Percentiles rank a stretch among this genome's conserved stretches.
phyloP scores from a whole-genome alignment of 2,888 invertebrate species.

The Ophion obscuratus region DNA sequence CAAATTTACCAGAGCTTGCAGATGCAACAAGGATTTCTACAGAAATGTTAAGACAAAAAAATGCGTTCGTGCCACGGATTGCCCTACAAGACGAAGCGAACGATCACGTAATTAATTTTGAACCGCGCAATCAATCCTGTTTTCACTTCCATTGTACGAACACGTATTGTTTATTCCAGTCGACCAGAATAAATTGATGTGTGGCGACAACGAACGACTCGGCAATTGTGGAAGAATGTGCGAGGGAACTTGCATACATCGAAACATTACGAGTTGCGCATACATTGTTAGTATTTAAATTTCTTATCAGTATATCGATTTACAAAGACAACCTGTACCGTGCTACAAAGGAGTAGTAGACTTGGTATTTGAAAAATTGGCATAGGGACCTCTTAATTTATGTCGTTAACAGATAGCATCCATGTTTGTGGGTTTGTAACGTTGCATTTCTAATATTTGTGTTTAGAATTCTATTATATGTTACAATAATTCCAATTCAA shows the following conservation, averaged over 20 bases:
- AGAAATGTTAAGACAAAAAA: not conserved
- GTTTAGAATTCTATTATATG: too few relatives aligned
- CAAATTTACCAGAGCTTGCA: not conserved
- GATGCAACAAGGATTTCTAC: conserved; percentile 1
- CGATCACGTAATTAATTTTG: not conserved
- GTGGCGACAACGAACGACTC: not conserved
- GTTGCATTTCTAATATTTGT: too few relatives aligned
- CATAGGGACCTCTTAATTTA: too few relatives aligned
- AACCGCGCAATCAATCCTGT: not conserved
- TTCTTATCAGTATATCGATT: not conserved
- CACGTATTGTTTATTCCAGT: not conserved
- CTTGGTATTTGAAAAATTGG: too few relatives aligned
- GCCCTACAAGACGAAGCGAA: not conserved
- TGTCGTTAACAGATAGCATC: too few relatives aligned
- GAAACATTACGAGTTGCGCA: not conserved
- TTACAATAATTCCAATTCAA: too few relatives aligned
- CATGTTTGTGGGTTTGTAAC: too few relatives aligned
- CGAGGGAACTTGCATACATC: conserved; percentile 2
- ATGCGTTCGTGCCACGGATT: not conserved
- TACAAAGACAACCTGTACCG: not conserved
- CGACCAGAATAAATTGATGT: not conserved
- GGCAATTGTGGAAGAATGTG: conserved; percentile 15
- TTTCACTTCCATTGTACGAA: not conserved
- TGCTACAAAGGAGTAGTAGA: too few relatives aligned
- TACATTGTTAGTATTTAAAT: not conserved